Conservation (phyloP, 92 coral and sea anemone species). For the Phenganax stokvisi region DNA sequence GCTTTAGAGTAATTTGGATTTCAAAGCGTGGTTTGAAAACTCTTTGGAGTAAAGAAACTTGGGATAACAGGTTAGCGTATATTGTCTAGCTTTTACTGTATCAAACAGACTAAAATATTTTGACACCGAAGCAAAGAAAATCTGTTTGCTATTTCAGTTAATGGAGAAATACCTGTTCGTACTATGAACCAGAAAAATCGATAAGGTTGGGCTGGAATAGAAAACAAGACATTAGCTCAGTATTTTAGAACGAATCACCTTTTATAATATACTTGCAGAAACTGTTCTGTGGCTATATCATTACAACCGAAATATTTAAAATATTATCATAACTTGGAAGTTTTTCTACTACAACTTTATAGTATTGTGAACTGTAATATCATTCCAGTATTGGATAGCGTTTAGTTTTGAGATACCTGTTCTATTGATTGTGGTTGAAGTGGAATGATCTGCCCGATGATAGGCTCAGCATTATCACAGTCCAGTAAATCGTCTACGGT, state of each 20-base stretch:
- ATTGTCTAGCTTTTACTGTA: too few species aligned
- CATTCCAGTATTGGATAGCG: neutral
- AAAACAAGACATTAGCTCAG: neutral
- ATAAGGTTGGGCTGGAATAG: constrained; percentile 21
- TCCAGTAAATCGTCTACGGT: constrained; percentile 38
- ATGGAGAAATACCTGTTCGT: neutral
- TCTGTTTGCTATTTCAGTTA: too few species aligned
- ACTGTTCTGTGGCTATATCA: too few species aligned
- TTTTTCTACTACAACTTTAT: neutral
- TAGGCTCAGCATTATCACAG: neutral
- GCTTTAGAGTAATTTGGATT: neutral
- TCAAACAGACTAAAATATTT: too few species aligned
- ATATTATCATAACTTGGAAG: too few species aligned
- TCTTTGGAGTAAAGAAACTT: neutral
- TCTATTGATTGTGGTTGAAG: constrained; percentile 22
- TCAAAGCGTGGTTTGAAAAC: neutral
- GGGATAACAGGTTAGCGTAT: too few species aligned
- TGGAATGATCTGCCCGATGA: constrained; percentile 2
- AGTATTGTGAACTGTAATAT: neutral
- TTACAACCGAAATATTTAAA: too few species aligned
- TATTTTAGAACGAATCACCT: too few species aligned
- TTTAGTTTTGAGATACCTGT: neutral
- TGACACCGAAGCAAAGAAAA: too few species aligned
- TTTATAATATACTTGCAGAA: too few species aligned
- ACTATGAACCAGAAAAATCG: constrained; percentile 30